Percentiles rank a stretch among this genome's conserved stretches.
Evolutionary conservation across 2,113 vertebrate genomes (phyloP).

Genomic region (Zosterops lateralis): DNA sequence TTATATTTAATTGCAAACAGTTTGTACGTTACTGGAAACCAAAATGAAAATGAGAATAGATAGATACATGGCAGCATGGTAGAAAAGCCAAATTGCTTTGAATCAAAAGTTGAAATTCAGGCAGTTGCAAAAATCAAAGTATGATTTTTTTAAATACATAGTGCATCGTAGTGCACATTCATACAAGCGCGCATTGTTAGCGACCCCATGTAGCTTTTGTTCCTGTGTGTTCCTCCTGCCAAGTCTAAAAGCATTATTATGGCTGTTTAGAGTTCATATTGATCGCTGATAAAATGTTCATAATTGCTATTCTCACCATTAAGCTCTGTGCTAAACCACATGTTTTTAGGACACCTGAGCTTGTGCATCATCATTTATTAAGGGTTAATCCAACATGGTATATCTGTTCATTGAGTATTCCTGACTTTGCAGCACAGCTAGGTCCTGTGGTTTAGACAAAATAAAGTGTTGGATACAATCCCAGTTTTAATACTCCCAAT

Average conservation of each 20-base stretch:
- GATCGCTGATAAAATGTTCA: slow-evolving; percentile 55
- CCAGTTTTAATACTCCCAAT: slow-evolving; percentile 82
- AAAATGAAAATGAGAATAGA: slow-evolving; percentile 55
- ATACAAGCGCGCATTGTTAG: accelerated
- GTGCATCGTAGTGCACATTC: accelerated
- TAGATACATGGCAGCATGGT: not conserved
- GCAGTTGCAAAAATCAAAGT: not conserved
- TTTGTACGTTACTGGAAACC: slow-evolving; percentile 68
- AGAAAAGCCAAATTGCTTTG: slow-evolving; percentile 36
- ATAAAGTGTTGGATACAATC: slow-evolving; percentile 76
- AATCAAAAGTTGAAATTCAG: slow-evolving; percentile 27
- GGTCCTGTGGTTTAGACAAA: slow-evolving; percentile 75
- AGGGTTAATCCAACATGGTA: slow-evolving; percentile 72
- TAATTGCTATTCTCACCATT: slow-evolving; percentile 64
- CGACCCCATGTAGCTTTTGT: not conserved
- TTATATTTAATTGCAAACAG: slow-evolving; percentile 65
- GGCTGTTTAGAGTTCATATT: slow-evolving; percentile 7
- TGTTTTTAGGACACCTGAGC: slow-evolving; percentile 51
- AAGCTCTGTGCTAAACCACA: slow-evolving; percentile 51
- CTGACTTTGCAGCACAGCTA: slow-evolving; percentile 69
- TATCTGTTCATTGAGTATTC: slow-evolving; percentile 67
- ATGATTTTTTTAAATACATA: not conserved
- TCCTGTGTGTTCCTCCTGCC: not conserved
- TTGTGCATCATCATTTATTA: slow-evolving; percentile 59
- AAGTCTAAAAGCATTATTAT: not conserved